A percentile compares a stretch with the other conserved stretches of the same genome.
Conservation (phyloP, 23 tunicate species). For the Halocynthia roretzi region DNA sequence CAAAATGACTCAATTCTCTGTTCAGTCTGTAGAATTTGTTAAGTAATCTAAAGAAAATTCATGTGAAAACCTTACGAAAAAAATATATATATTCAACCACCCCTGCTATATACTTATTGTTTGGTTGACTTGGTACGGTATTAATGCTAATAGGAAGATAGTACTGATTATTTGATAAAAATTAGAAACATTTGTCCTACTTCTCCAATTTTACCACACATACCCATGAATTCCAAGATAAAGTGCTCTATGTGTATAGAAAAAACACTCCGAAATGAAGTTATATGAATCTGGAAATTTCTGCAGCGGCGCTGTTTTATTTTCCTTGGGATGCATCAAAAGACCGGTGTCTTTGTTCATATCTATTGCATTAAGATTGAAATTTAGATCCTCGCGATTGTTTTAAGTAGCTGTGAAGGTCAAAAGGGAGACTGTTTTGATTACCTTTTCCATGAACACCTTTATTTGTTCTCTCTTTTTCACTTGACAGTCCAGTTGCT, state of each 20-base stretch:
- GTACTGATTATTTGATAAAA: too few species aligned
- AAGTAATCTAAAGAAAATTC: conserved; percentile 9
- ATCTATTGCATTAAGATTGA: neutral
- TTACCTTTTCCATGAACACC: conserved; percentile 5
- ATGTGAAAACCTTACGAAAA: too few species aligned
- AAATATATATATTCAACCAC: too few species aligned
- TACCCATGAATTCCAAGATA: conserved; percentile 63
- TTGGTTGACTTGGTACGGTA: too few species aligned
- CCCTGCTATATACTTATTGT: too few species aligned
- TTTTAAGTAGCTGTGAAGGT: conserved; percentile 1
- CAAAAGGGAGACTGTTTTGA: neutral
- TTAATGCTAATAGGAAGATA: too few species aligned
- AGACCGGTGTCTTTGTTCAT: conserved; percentile 45
- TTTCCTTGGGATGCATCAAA: conserved; percentile 8
- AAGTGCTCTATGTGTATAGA: conserved; percentile 39
- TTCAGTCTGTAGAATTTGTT: conserved; percentile 43
- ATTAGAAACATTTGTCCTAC: too few species aligned
- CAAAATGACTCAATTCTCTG: conserved; percentile 15
- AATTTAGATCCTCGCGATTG: neutral
- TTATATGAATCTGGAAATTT: conserved; percentile 22
- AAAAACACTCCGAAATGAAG: conserved; percentile 59
- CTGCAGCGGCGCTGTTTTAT: neutral
- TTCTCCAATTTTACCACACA: neutral
- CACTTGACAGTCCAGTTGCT: neutral
- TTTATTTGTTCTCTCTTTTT: neutral